phyloP scores from a whole-genome alignment of 2,797 vertebrate species.

The Semaprochilodus insignis region DNA sequence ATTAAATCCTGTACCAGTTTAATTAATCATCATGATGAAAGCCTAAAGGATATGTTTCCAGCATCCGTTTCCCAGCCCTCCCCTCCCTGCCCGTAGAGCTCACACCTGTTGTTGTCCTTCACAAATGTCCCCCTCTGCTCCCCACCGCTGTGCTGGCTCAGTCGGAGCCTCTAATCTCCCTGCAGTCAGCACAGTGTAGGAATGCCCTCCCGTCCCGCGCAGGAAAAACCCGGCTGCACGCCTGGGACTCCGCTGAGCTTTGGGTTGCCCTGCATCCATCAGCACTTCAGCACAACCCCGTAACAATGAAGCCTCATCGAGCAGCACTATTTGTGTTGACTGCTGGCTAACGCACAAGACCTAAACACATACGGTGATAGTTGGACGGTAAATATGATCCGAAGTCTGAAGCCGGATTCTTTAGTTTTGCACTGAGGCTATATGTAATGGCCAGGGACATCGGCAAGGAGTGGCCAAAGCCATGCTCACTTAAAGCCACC shows the following conservation, averaged over 20 bases:
- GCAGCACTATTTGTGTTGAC: slow-evolving; percentile 37
- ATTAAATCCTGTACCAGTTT: too few species aligned
- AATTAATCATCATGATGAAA: too few species aligned
- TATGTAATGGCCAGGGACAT: too few species aligned
- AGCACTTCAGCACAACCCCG: slow-evolving; percentile 48
- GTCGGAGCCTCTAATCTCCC: slow-evolving; percentile 28
- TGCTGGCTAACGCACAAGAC: slow-evolving; percentile 7
- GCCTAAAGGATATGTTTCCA: neutral
- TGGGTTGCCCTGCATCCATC: slow-evolving; percentile 43
- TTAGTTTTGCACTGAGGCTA: too few species aligned
- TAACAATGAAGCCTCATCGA: slow-evolving; percentile 53
- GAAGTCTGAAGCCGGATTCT: too few species aligned
- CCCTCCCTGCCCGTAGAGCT: neutral
- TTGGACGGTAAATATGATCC: too few species aligned
- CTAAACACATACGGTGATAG: neutral
- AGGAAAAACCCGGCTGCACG: neutral
- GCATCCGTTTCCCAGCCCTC: neutral
- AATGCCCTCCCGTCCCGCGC: slow-evolving; percentile 25
- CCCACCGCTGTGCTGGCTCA: slow-evolving; percentile 9
- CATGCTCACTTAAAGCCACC: too few species aligned
- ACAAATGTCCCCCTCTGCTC: slow-evolving; percentile 2
- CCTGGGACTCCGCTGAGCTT: slow-evolving; percentile 49
- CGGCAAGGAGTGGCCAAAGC: too few species aligned
- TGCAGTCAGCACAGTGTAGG: slow-evolving; percentile 52
- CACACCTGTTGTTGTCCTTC: slow-evolving; percentile 47